Conservation (phyloP, 2,113 vertebrate species). For the Takifugu bimaculatus region DNA sequence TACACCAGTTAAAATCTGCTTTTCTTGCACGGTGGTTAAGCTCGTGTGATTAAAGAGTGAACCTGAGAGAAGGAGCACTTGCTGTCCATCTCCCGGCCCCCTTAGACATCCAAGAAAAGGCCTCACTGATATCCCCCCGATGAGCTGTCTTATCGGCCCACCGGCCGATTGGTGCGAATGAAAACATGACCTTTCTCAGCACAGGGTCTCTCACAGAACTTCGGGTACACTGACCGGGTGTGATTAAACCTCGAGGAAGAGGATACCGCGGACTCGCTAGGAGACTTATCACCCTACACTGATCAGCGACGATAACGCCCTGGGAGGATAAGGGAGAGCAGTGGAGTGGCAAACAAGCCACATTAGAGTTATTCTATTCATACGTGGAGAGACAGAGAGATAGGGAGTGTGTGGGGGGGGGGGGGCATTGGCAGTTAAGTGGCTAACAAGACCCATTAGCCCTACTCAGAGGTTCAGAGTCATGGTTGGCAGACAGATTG, state of each 20-base stretch:
- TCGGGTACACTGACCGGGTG: conserved; percentile 65
- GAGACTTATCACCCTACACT: conserved; percentile 75
- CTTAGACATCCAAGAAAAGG: conserved; percentile 46
- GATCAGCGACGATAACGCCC: conserved; percentile 72
- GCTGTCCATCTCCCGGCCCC: conserved; percentile 29
- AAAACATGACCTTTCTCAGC: conserved; percentile 79
- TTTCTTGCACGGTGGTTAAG: too few species aligned
- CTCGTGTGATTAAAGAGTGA: too few species aligned
- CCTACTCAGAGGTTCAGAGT: conserved; percentile 39
- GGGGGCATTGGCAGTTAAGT: conserved; percentile 57
- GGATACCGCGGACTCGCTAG: conserved; percentile 56
- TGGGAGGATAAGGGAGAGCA: conserved; percentile 77
- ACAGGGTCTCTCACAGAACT: conserved; percentile 69
- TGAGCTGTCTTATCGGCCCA: conserved; percentile 80
- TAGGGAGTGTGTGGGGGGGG: neutral
- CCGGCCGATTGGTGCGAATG: conserved; percentile 73
- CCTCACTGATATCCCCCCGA: conserved; percentile 80
- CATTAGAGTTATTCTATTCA: conserved; percentile 92
- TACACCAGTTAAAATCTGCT: too few species aligned
- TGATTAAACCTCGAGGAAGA: conserved; percentile 67
- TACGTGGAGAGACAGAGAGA: conserved; percentile 65
- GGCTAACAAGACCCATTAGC: conserved; percentile 63
- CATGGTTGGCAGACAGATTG: conserved; percentile 41
- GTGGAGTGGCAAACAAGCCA: conserved; percentile 84
- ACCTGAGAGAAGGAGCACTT: too few species aligned